These are phyloP conservation scores for Nothoprocta perdicaria DNA, from an alignment of 2,113 vertebrate species.

Conservation along the genomic window DNA sequence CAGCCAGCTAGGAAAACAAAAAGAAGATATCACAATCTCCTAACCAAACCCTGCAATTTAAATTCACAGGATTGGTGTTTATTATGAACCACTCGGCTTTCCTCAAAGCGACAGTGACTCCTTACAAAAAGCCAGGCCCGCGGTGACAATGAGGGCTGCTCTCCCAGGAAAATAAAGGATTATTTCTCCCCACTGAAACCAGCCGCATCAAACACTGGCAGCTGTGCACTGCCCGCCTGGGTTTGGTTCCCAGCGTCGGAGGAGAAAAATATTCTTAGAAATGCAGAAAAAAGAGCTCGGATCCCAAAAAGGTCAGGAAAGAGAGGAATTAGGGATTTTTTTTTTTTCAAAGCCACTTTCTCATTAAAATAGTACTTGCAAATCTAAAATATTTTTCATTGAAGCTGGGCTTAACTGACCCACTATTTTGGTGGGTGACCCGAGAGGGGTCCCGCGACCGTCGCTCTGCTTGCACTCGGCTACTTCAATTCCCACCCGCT, in stretches of 20 bases:
- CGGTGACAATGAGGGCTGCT: background rate
- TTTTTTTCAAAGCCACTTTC: background rate
- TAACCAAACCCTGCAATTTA: background rate
- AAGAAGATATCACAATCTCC: background rate
- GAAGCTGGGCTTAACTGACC: background rate
- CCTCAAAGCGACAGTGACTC: background rate
- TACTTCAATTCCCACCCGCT: background rate
- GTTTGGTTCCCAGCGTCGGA: background rate
- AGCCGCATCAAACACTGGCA: background rate
- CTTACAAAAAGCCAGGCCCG: background rate
- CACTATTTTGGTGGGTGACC: background rate
- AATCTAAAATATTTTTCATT: background rate
- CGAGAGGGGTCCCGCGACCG: background rate
- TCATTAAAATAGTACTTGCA: background rate
- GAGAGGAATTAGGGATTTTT: background rate
- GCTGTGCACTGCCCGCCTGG: background rate
- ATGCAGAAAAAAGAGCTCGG: background rate
- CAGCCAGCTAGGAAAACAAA: background rate
- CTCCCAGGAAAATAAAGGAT: background rate
- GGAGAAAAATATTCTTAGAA: background rate
- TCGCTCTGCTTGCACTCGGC: too few relatives aligned
- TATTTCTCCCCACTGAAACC: background rate
- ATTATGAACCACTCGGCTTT: background rate
- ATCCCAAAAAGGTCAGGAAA: background rate
- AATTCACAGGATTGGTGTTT: background rate